Percentiles rank a stretch among this genome's conserved stretches.
Evolutionary conservation across 2,797 vertebrate genomes (phyloP).

Genomic region (Rallus crepitans): DNA sequence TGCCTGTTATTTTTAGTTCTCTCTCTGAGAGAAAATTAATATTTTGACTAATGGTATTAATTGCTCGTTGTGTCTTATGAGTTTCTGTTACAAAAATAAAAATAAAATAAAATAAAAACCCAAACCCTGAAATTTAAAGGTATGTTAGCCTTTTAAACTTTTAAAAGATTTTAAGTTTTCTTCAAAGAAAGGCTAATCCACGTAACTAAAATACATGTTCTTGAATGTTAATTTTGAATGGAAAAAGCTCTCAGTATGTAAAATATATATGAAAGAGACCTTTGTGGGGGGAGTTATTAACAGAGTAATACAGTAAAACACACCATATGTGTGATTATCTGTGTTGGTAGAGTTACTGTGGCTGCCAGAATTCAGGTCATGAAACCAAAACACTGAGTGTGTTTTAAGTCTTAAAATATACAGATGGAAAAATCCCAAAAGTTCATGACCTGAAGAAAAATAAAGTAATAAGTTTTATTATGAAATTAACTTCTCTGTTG

Average conservation of each 20-base stretch:
- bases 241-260: accelerated
- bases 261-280: background rate
- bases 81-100: background rate
- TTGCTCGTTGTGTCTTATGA: background rate
- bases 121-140: background rate
- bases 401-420: background rate
- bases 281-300: too few species aligned
- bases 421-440: background rate
- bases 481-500: background rate
- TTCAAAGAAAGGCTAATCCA: background rate
- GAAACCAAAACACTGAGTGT: background rate
- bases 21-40: background rate
- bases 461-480: background rate
- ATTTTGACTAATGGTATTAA: background rate
- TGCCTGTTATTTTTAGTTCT: slow-evolving; percentile 21
- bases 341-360: background rate
- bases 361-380: background rate
- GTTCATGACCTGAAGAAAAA: background rate
- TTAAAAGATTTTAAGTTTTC: background rate
- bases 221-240: background rate
- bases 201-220: background rate
- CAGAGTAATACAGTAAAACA: background rate
- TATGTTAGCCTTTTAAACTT: background rate
- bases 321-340: background rate
- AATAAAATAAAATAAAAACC: background rate